These are phyloP conservation scores for Petrophora chlorosata DNA, from an alignment of 2,888 invertebrate species.

Conservation along the genomic window DNA sequence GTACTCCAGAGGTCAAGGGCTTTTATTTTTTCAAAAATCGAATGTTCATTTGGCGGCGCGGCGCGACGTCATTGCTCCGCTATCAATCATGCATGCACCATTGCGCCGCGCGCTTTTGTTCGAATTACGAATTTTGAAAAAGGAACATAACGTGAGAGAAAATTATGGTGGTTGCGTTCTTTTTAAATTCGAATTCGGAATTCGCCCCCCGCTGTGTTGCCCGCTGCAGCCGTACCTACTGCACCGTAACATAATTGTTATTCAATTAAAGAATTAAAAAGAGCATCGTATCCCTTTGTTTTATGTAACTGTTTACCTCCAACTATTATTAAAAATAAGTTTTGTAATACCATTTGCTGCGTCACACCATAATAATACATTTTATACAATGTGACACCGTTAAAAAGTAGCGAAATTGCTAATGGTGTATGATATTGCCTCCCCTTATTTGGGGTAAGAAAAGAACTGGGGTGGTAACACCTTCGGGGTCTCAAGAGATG, in stretches of 20 bases:
- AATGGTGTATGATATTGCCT: slow-evolving; percentile 86
- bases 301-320: slow-evolving; percentile 5
- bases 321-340: neutral
- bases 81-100: slow-evolving; percentile 83
- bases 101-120: slow-evolving; percentile 80
- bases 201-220: slow-evolving; percentile 61
- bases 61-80: slow-evolving; percentile 70
- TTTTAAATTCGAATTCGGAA: slow-evolving; percentile 62
- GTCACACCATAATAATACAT: slow-evolving; percentile 51
- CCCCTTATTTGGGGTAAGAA: slow-evolving; percentile 79
- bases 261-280: slow-evolving; percentile 58
- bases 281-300: slow-evolving; percentile 22
- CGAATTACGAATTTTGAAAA: slow-evolving; percentile 80
- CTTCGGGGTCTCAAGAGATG: slow-evolving; percentile 78
- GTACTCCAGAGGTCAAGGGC: slow-evolving; percentile 68
- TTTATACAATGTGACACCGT: slow-evolving; percentile 78
- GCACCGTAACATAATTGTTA: slow-evolving; percentile 60
- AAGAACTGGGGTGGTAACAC: slow-evolving; percentile 80
- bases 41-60: slow-evolving; percentile 61
- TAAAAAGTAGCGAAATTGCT: slow-evolving; percentile 83
- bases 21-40: slow-evolving; percentile 65
- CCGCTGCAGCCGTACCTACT: slow-evolving; percentile 43
- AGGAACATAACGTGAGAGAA: slow-evolving; percentile 69
- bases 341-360: slow-evolving; percentile 5
- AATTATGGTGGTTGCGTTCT: slow-evolving; percentile 75